Evolutionary conservation across 2,888 invertebrate species (phyloP), one percentile per base, ranked within the genome.

Genomic region (Sicus ferrugineus): DNA sequence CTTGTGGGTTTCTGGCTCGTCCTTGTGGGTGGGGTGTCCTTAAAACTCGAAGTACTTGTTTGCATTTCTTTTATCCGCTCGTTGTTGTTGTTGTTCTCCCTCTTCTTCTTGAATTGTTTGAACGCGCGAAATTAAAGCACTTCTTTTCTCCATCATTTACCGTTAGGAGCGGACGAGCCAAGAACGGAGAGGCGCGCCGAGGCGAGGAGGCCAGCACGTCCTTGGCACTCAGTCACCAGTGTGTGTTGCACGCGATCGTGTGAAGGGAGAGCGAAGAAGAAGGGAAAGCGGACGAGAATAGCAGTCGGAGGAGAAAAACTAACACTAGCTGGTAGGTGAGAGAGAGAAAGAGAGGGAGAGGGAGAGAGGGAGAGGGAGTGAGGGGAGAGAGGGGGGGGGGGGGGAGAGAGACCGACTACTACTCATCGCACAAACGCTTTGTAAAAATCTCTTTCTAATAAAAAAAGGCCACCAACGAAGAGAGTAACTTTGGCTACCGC

Each of bases 71-170:
- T 66, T 59, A n/a, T 42, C 5, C n/a, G n/a, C 16, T 42, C 72
- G 56, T 50, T 46, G 46, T 54, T 71, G 73, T 63, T 67, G n/a
- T n/a, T n/a, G n/a, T n/a, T n/a, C n/a, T n/a, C n/a, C n/a, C n/a
- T n/a, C n/a, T n/a, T n/a, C n/a, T n/a, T n/a, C 70, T 77, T 72
- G 34, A 54, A 65, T 65, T 65, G 65, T 65, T 52, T 76, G 73
- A 61, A 70, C 69, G 75, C 73, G 73, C 74, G 77, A 79, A 80
- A 80, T 75, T 79, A 77, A 75, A 80, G 77, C 76, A 75, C 31
- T 62, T 50, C 56, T 48, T 28, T 16, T 26, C 54, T 54, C 21
- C 65, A 54, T 42, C 16, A 66, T 54, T 38, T 46, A 52, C n/a
- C 54, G 28, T 54, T 52, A 52, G 54, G 11, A 26, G 2, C 1